Evolutionary conservation across 1,140 invertebrate species (phyloP).

Genomic region (Drosophila paulistorum): DNA sequence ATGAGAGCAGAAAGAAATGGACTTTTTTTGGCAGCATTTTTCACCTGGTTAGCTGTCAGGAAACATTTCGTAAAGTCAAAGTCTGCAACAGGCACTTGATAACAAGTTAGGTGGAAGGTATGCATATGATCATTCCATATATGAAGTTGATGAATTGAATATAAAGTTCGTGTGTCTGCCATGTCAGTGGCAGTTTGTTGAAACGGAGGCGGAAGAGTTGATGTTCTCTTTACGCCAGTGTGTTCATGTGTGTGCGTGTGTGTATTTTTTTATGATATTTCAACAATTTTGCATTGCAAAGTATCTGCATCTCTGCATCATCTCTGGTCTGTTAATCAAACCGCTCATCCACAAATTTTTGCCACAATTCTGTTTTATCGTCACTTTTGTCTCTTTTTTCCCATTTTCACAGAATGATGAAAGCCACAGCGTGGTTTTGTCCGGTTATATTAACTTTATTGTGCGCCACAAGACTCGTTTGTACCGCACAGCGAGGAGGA

Average conservation of each 20-base stretch:
- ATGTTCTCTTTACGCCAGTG: background rate
- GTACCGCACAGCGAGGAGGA: slow-evolving; percentile 72
- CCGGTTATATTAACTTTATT: slow-evolving; percentile 79
- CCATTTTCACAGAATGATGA: slow-evolving; percentile 75
- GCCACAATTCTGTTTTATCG: slow-evolving; percentile 7
- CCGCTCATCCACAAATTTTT: slow-evolving; percentile 30
- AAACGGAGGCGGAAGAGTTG: background rate
- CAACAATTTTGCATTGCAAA: slow-evolving; percentile 24
- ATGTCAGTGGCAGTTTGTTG: background rate
- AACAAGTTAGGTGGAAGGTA: slow-evolving; percentile 2
- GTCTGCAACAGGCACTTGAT: slow-evolving; percentile 26
- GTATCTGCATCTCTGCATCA: background rate
- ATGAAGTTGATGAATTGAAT: background rate
- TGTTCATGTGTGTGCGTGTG: background rate
- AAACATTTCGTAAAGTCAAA: slow-evolving; percentile 36
- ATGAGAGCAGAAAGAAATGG: slow-evolving; percentile 32
- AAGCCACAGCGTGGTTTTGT: slow-evolving; percentile 81
- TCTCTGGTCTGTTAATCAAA: slow-evolving; percentile 25
- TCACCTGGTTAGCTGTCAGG: slow-evolving; percentile 45
- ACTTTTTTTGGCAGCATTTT: slow-evolving; percentile 53
- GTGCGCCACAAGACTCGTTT: slow-evolving; percentile 75
- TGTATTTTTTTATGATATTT: slow-evolving; percentile 12
- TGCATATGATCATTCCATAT: background rate
- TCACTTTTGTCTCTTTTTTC: slow-evolving; percentile 20
- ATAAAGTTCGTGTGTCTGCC: background rate